Percentiles rank a stretch among this genome's conserved stretches.
Evolutionary conservation across 1,140 invertebrate species (phyloP).

Genomic region (Drosophila arawakana): DNA sequence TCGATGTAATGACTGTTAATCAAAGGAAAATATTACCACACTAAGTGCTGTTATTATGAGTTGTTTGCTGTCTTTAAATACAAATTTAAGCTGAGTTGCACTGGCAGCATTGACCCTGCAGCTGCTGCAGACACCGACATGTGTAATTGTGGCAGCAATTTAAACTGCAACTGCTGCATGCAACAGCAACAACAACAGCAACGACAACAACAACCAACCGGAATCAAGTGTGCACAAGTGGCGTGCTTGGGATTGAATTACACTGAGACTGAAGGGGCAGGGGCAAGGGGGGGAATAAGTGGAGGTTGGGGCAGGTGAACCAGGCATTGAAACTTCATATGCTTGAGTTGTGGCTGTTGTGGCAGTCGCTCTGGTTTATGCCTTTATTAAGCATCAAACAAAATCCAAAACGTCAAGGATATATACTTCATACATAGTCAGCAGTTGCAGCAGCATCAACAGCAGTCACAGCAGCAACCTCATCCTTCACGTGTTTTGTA

Average conservation of each 20-base stretch:
- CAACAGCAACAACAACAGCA: slow-evolving; percentile 58
- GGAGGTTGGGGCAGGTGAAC: slow-evolving; percentile 7
- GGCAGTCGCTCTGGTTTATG: slow-evolving; percentile 57
- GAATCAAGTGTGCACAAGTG: slow-evolving; percentile 67
- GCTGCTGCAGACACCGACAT: slow-evolving; percentile 70
- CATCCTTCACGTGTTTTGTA: slow-evolving; percentile 81
- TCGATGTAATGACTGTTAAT: no score
- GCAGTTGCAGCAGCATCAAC: slow-evolving; percentile 56
- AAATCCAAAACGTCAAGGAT: slow-evolving; percentile 80
- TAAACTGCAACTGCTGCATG: slow-evolving; percentile 63
- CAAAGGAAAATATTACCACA: background rate
- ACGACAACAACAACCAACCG: slow-evolving; percentile 62
- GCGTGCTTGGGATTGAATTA: slow-evolving; percentile 43
- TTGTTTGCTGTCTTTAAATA: slow-evolving; percentile 53
- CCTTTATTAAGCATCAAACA: slow-evolving; percentile 81
- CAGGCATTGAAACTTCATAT: slow-evolving; percentile 63
- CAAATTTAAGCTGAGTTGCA: slow-evolving; percentile 36
- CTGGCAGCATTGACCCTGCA: slow-evolving; percentile 77
- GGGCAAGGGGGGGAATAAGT: background rate
- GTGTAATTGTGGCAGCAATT: slow-evolving; percentile 81
- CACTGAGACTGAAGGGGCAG: slow-evolving; percentile 12
- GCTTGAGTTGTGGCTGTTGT: slow-evolving; percentile 35
- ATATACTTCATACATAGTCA: slow-evolving; percentile 74
- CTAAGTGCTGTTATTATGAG: background rate
- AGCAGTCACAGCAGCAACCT: slow-evolving; percentile 50